A percentile compares a stretch with the other conserved stretches of the same genome.
phyloP scores from a whole-genome alignment of 2,113 vertebrate genomes.

The Gobio gobio region DNA sequence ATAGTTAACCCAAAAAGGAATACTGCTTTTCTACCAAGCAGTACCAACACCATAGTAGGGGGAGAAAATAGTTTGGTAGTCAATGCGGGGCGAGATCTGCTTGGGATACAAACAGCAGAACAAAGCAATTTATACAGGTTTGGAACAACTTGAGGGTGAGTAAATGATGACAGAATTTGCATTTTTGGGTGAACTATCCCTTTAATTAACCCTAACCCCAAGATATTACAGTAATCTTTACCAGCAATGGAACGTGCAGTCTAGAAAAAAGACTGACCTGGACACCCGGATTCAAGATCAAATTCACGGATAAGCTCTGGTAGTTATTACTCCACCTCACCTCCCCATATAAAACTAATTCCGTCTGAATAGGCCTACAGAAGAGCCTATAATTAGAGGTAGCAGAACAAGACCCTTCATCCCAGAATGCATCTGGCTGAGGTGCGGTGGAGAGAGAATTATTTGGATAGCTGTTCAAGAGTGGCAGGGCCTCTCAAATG shows the following conservation, averaged over 20 bases:
- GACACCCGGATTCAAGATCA: not conserved
- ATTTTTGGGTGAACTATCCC: too few species aligned
- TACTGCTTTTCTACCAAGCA: too few species aligned
- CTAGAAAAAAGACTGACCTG: not conserved
- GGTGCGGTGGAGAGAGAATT: conserved; percentile 27
- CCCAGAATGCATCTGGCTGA: conserved; percentile 28
- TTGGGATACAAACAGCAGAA: too few species aligned
- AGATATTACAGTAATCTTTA: not conserved
- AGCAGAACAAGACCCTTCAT: conserved; percentile 8
- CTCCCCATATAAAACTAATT: not conserved
- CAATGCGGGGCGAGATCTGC: too few species aligned
- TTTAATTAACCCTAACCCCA: too few species aligned
- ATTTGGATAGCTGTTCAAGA: conserved; percentile 69
- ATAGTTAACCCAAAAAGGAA: too few species aligned
- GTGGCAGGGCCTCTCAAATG: conserved; percentile 54
- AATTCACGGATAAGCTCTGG: conserved; percentile 20
- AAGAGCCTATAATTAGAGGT: conserved; percentile 16
- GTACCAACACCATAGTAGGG: too few species aligned
- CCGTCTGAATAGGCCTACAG: conserved; percentile 1
- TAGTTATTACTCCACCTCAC: conserved; percentile 8
- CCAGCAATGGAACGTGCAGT: not conserved
- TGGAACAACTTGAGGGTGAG: too few species aligned
- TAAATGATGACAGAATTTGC: too few species aligned
- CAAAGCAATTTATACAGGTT: too few species aligned
- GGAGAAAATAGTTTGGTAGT: too few species aligned